phyloP scores from a whole-genome alignment of 2,113 vertebrate genomes.

The Epinephelus cyanopodus region DNA sequence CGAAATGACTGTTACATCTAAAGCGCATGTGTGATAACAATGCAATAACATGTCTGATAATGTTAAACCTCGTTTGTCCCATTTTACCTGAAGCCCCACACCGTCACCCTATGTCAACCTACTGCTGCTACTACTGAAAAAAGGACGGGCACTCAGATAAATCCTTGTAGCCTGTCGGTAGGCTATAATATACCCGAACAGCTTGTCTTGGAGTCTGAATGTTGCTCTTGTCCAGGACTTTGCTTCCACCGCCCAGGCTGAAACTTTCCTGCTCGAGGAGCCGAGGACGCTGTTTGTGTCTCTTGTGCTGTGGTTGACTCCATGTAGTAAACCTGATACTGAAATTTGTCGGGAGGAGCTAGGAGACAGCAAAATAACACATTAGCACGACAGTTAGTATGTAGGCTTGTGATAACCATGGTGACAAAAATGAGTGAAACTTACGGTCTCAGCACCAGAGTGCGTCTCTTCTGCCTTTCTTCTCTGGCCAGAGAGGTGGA shows the following conservation, averaged over 20 bases:
- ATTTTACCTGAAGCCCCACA: no score
- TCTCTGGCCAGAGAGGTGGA: not conserved
- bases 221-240: slow-evolving; percentile 49
- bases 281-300: slow-evolving; percentile 3
- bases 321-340: not conserved
- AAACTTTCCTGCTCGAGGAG: slow-evolving; percentile 26
- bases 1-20: no score
- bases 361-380: not conserved
- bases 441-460: slow-evolving; percentile 52
- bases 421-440: not conserved
- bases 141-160: not conserved
- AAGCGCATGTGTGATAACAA: no score
- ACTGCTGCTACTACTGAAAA: not conserved
- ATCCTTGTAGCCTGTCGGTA: not conserved
- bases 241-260: slow-evolving; percentile 39
- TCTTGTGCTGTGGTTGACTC: not conserved
- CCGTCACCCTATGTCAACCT: not conserved
- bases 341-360: slow-evolving; percentile 37
- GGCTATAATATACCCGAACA: slow-evolving; percentile 34
- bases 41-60: no score
- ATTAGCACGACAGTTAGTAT: not conserved
- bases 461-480: not conserved
- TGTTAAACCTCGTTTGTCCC: no score
- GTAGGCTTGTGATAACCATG: not conserved
- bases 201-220: slow-evolving; percentile 15